Evolutionary conservation across 2,888 invertebrate species (phyloP).

Genomic region (Morpho deidamia): DNA sequence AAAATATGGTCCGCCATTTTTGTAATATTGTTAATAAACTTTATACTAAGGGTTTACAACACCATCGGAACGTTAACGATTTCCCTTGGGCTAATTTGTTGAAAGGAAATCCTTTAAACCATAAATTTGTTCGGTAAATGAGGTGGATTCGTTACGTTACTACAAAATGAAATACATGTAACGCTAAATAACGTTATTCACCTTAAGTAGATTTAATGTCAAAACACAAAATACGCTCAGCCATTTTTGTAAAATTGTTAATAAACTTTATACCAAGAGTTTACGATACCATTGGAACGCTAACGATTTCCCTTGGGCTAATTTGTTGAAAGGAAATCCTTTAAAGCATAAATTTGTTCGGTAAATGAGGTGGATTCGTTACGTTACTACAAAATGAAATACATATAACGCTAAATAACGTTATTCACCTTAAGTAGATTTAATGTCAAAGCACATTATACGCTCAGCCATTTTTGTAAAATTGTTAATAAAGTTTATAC

Average conservation of each 20-base stretch:
- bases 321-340: background rate
- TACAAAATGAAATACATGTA: too few species aligned
- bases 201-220: too few species aligned
- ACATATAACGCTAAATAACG: too few species aligned
- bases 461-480: too few species aligned
- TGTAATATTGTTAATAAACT: background rate
- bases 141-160: background rate
- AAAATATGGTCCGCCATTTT: too few species aligned
- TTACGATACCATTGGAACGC: background rate
- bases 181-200: too few species aligned
- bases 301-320: background rate
- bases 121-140: constrained; percentile 1
- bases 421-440: too few species aligned
- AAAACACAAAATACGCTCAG: too few species aligned
- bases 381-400: too few species aligned
- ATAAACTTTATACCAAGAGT: background rate
- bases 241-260: too few species aligned
- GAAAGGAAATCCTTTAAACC: background rate
- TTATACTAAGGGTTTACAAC: background rate
- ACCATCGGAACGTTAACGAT: background rate
- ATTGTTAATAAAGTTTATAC: background rate
- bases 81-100: background rate
- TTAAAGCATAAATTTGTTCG: background rate
- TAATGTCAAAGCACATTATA: too few species aligned
- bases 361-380: constrained; percentile 4